phyloP scores from a whole-genome alignment of 2,888 invertebrate genomes.

The Sminthurides aquaticus region DNA sequence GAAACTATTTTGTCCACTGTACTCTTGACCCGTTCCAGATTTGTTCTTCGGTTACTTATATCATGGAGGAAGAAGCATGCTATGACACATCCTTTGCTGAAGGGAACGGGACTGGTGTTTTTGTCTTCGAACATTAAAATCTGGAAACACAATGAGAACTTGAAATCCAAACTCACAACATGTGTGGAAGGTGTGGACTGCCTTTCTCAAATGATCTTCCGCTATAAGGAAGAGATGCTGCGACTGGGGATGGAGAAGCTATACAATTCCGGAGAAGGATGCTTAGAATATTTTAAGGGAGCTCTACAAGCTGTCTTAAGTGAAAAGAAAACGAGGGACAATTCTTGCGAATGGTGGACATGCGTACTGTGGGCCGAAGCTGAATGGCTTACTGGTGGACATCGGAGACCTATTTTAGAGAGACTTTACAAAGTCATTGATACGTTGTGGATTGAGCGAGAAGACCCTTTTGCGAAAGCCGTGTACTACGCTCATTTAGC shows the following conservation, averaged over 20 bases:
- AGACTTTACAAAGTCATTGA: conserved; percentile 38
- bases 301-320: conserved; percentile 27
- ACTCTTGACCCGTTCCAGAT: conserved; percentile 27
- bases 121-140: conserved; percentile 19
- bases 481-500: conserved; percentile 38
- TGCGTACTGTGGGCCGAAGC: conserved; percentile 40
- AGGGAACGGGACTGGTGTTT: conserved; percentile 23
- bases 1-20: conserved; percentile 23
- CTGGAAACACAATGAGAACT: conserved; percentile 19
- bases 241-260: conserved; percentile 26
- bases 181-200: conserved; percentile 22
- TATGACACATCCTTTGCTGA: conserved; percentile 26
- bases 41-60: conserved; percentile 20
- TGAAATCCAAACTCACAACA: conserved; percentile 22
- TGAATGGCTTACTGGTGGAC: conserved; percentile 36
- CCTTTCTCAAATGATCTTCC: conserved; percentile 23
- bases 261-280: conserved; percentile 30
- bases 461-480: conserved; percentile 35
- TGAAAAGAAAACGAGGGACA: conserved; percentile 21
- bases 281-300: conserved; percentile 28
- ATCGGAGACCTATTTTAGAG: conserved; percentile 30
- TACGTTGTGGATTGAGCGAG: conserved; percentile 27
- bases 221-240: conserved; percentile 33
- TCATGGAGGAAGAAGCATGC: conserved; percentile 16
- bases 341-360: conserved; percentile 38